Percentiles rank a stretch among this genome's conserved stretches.
Conservation (phyloP, 2,888 invertebrate genomes). For the Epiblema foenella region DNA sequence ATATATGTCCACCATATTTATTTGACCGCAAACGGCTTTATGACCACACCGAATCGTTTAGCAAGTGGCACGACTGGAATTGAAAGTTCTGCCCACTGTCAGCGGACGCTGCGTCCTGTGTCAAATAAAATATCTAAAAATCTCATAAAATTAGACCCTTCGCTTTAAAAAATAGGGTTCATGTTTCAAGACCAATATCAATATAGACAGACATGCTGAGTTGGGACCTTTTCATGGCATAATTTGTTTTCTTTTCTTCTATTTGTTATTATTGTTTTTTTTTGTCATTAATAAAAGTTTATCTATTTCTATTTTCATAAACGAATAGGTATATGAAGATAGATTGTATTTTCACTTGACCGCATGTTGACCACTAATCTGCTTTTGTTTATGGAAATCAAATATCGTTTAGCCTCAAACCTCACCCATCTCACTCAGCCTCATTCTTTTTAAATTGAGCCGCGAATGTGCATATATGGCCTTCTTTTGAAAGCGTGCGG, state of each 20-base stretch:
- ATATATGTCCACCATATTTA: constrained; percentile 32
- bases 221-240: too few relatives aligned
- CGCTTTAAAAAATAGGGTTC: background rate
- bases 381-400: background rate
- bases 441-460: background rate
- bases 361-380: background rate
- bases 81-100: constrained; percentile 24
- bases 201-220: too few relatives aligned
- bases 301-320: too few relatives aligned
- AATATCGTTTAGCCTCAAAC: background rate
- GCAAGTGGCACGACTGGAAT: constrained; percentile 29
- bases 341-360: background rate
- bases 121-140: background rate
- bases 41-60: constrained; percentile 38
- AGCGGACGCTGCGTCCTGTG: constrained; percentile 12
- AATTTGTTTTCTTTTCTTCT: too few relatives aligned
- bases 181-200: background rate
- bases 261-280: too few relatives aligned
- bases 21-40: constrained; percentile 40
- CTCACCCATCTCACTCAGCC: too few relatives aligned
- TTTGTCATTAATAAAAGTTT: too few relatives aligned
- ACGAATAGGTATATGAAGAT: background rate
- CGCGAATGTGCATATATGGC: too few relatives aligned
- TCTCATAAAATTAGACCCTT: background rate
- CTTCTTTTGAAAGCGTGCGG: too few relatives aligned